A percentile compares a stretch with the other conserved stretches of the same genome.
Conservation (phyloP, 2,113 vertebrate genomes). For the Menidia beryllina region DNA sequence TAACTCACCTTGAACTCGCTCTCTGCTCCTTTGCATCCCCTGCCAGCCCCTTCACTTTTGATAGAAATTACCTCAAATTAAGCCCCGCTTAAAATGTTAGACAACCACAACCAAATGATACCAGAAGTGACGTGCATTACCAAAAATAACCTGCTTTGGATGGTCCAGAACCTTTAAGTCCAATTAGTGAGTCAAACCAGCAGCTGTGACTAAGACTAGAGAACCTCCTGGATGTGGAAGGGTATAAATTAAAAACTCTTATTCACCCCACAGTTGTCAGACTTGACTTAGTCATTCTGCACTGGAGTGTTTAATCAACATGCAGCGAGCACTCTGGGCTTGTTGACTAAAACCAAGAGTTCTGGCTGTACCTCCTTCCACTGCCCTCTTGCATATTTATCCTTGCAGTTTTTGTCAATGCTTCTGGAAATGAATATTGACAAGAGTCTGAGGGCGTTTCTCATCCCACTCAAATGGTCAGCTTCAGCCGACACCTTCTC, state of each 20-base stretch:
- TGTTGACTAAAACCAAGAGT: slow-evolving; percentile 63
- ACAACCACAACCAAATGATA: slow-evolving; percentile 58
- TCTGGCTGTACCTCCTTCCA: slow-evolving; percentile 34
- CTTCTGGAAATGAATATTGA: slow-evolving; percentile 68
- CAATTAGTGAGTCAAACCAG: slow-evolving; percentile 62
- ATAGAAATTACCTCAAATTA: slow-evolving; percentile 36
- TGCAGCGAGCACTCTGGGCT: slow-evolving; percentile 62
- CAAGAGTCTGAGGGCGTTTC: slow-evolving; percentile 45
- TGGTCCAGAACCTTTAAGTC: slow-evolving; percentile 51
- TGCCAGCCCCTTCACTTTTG: slow-evolving; percentile 8
- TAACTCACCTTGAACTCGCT: slow-evolving; percentile 53
- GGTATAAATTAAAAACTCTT: slow-evolving; percentile 70
- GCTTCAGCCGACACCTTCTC: slow-evolving; percentile 33
- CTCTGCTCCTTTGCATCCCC: slow-evolving; percentile 21
- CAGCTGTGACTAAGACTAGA: slow-evolving; percentile 74
- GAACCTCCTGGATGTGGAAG: slow-evolving; percentile 58
- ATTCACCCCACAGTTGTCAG: slow-evolving; percentile 68
- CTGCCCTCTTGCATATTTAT: slow-evolving; percentile 65
- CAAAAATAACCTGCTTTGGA: slow-evolving; percentile 68
- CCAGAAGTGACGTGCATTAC: slow-evolving; percentile 42
- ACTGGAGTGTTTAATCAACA: slow-evolving; percentile 73
- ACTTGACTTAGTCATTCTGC: slow-evolving; percentile 67
- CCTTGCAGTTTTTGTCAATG: slow-evolving; percentile 46
- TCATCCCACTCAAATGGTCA: slow-evolving; percentile 32
- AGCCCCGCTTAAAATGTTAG: slow-evolving; percentile 46